Evolutionary conservation across 2,888 invertebrate genomes (phyloP).

Genomic region (Diarsia rubi): DNA sequence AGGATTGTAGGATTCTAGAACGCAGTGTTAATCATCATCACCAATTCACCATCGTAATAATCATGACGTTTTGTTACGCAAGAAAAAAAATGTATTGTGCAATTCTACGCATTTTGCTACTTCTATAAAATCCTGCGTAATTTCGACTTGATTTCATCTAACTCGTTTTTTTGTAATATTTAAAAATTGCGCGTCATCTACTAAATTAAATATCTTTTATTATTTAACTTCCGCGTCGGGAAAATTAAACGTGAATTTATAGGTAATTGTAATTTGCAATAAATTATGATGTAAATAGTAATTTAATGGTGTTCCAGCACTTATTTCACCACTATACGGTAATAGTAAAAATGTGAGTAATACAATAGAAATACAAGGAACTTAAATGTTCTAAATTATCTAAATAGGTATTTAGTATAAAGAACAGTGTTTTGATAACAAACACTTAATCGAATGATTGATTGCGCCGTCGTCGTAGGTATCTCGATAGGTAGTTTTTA

Average conservation of each 20-base stretch:
- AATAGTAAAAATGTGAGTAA: slow-evolving; percentile 18
- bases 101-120: slow-evolving; percentile 32
- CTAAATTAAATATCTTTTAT: slow-evolving; percentile 5
- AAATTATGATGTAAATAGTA: slow-evolving; percentile 5
- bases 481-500: background rate
- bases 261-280: slow-evolving; percentile 5
- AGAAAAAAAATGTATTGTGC: slow-evolving; percentile 58
- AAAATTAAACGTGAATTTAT: slow-evolving; percentile 20
- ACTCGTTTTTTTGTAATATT: background rate
- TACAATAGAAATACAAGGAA: background rate
- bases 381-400: background rate
- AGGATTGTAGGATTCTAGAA: background rate
- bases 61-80: slow-evolving; percentile 54
- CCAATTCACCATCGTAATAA: background rate
- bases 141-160: background rate
- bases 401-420: too few species aligned
- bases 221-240: slow-evolving; percentile 2
- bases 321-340: slow-evolving; percentile 25
- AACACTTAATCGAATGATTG: slow-evolving; percentile 25
- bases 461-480: background rate
- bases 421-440: slow-evolving; percentile 8
- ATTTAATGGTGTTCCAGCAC: background rate
- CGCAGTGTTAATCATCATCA: background rate
- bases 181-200: slow-evolving; percentile 15
- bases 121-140: background rate